Base-by-base conservation (phyloP, 2,797 vertebrate species). In the Gastrophryne carolinensis region DNA sequence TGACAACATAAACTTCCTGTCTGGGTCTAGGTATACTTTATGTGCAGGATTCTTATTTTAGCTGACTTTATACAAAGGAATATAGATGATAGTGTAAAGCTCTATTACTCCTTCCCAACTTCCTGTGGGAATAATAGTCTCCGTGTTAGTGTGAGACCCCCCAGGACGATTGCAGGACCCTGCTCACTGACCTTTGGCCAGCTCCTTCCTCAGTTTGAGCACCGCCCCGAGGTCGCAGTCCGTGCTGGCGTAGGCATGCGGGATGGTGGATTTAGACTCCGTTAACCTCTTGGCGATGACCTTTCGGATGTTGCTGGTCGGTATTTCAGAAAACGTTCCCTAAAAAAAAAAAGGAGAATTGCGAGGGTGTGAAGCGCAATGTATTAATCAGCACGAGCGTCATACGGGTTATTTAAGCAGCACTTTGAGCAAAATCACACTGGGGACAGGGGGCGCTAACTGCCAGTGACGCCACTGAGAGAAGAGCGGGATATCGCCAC, bases 281-380 rank as follows among this genome's bases (percentile, higher is more conserved):
- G 91, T 96, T 80, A 98, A 86, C 77, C 95, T 93, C 85, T 97
- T 95, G 79, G 96, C 97, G 74, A 97, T 98, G 80, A 97, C 92
- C 80, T 93, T 94, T 72, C 96, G 92, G 41, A 97, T 83, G 37
- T 93, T 96, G 75, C 95, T 93, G 44, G 97, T 92, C 37, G 94
- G 94, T 80, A 97, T 86, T 87, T 98, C 96, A 27, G 94, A 95
- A 85, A 97, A 99, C 0, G 92, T 93, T 49, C 93, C 95, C 97
- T 99, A 83, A 37, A 87, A 87, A 27, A 4, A 35, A 83, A 37
- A 87, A 87, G 35, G 6, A 35, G 44, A 49, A 26, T 63, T 15
- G 35, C 7, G 3, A 24, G 12, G n/a, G 21, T n/a, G 15, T 67
- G n/a, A 67, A 54, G 3, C 1, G 12, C 27, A 50, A 50, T 19